Percentiles rank a stretch among this genome's conserved stretches.
Conservation (phyloP, 2,113 vertebrate species). For the Odobenus rosmarus region DNA sequence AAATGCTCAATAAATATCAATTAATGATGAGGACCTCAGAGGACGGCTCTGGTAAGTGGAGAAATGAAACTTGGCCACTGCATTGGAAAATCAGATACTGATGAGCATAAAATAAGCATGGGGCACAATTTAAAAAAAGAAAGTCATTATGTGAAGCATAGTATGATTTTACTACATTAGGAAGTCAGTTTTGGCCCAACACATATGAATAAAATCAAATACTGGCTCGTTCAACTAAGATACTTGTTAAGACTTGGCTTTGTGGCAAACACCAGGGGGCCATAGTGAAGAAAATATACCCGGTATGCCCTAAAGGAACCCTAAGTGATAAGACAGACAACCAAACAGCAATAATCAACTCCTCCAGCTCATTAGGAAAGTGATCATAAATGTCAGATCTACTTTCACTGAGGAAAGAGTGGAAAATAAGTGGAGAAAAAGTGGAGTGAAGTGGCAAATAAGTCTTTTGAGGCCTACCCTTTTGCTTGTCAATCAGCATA, state of each 20-base stretch:
- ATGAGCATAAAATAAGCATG: conserved; percentile 28
- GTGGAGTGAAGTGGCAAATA: neutral
- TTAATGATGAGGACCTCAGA: conserved; percentile 54
- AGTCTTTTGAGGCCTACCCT: neutral
- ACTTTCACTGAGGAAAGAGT: neutral
- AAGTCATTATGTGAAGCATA: neutral
- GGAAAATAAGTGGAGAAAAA: neutral
- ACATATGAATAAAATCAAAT: neutral
- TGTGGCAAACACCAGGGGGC: neutral
- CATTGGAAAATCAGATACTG: neutral
- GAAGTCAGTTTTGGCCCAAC: neutral
- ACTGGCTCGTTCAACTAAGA: neutral
- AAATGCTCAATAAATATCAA: conserved; percentile 59
- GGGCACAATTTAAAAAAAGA: neutral
- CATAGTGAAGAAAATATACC: neutral
- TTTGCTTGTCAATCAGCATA: neutral
- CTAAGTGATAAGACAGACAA: neutral
- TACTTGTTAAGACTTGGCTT: neutral
- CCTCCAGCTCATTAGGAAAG: conserved; percentile 16
- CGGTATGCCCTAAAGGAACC: neutral
- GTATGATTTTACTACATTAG: neutral
- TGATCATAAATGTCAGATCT: neutral
- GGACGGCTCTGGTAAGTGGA: neutral
- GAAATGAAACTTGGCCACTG: conserved; percentile 13
- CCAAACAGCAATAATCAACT: neutral